Evolutionary conservation across 2,888 invertebrate species (phyloP), one percentile per base, ranked within the genome.

Genomic region (Cancer borealis): DNA sequence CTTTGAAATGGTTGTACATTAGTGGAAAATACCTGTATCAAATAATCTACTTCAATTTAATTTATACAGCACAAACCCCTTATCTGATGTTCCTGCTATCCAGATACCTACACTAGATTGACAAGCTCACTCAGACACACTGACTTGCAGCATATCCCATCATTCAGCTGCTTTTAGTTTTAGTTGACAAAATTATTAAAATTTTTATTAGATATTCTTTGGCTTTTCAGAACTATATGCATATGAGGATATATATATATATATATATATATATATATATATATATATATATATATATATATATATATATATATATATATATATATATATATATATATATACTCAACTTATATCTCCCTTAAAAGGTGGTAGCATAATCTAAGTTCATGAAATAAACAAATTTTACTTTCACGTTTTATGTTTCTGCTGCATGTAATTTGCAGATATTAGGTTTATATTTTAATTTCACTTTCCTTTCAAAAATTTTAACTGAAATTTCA

Each of bases 221-320:
- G 60, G 3, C 60, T 60, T 60, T 39, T 39, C 39, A 39, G 39
- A 39, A 39, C 39, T 39, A 39, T 39, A 21, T 60, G 21, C 21
- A 60, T 60, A 21, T 60, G 60, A 60, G 60, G 60, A 21, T 60
- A 21, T 17, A 54, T 54, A 54, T 54, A 54, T 54, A 54, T 54
- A 54, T 54, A 54, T 54, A 54, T 54, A 54, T n/a, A 87, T 87
- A 87, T 87, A n/a, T n/a, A 87, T 87, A 87, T 87, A 87, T 87
- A 87, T 87, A 87, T n/a, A 87, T 87, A 87, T n/a, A 87, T 87
- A 87, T 87, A 87, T 87, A 87, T 87, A 87, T n/a, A 87, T 87
- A n/a, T 54, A n/a, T n/a, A 87, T 87, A 87, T 87, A 30, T 30
- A 87, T n/a, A 39, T 87, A 87, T 87, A 17, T 0, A 87, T 87